Base-by-base conservation (phyloP, 2,797 vertebrate genomes). In the Novumbra hubbsi region DNA sequence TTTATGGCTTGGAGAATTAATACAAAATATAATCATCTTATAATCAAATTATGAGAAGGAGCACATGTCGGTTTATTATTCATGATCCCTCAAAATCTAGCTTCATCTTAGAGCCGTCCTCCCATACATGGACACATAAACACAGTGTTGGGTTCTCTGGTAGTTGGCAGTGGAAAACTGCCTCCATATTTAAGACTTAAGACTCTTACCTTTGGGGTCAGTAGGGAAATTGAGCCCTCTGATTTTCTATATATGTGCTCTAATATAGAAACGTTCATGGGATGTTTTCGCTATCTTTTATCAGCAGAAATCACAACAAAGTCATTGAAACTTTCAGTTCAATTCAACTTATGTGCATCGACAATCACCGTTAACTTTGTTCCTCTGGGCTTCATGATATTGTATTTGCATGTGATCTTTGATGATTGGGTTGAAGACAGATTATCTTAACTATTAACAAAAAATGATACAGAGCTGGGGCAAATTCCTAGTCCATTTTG, bases 1-100 rank as follows among this genome's bases (percentile, higher is more conserved):
- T 45, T 45, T 45, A 45, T 45, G 12, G 41, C 12, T 11, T 14
- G 11, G 41, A 12, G 9, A 45, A 45, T 45, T 14, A 11, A 45
- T 45, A 45, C 2, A 45, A 45, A 45, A 86, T 77, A 85, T 83
- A 78, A 85, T 84, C 69, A 76, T 83, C 72, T 78, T 87, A 81
- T 85, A 84, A 85, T n/a, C n/a, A 87, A 86, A 85, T 86, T 67
- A 83, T 82, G 85, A 87, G 81, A 87, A 88, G 82, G 80, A 81
- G 87, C 80, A 78, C 78, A 83, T 77, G 60, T 82, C 76, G 80
- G 78, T 85, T 76, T 70, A 85, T 85, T 84, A 90, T 90, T 87
- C 64, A 87, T 80, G 77, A 88, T 83, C 84, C 83, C 78, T 88
- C 85, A 85, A 85, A 87, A 84, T 2, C 9, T 41, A 63, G 80